These are phyloP conservation scores for Crotalus helleri DNA, from an alignment of 2,113 vertebrate genomes.

Conservation along the genomic window DNA sequence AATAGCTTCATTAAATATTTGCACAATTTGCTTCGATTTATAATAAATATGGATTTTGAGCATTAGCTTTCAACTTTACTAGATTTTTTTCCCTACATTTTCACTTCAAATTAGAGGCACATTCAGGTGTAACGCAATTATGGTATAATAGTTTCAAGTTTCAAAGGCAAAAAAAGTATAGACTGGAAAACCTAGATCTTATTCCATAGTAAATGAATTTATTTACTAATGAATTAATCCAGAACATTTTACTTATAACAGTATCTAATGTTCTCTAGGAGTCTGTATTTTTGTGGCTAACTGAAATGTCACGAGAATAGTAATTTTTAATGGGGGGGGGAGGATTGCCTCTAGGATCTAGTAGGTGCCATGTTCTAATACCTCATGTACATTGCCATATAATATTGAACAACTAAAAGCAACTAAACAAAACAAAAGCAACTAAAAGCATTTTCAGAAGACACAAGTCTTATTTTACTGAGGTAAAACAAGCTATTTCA, in stretches of 20 bases:
- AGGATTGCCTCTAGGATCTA: not conserved
- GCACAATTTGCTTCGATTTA: not conserved
- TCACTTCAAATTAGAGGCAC: not conserved
- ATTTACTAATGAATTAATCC: not conserved
- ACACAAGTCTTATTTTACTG: not conserved
- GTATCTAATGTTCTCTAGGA: not conserved
- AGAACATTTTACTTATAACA: not conserved
- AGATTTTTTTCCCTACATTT: not conserved
- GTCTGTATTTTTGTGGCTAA: not conserved
- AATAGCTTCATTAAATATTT: not conserved
- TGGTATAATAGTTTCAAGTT: not conserved
- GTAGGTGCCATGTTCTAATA: not conserved
- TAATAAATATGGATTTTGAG: not conserved
- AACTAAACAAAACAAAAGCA: not conserved
- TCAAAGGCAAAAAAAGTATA: not conserved
- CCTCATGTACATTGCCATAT: not conserved
- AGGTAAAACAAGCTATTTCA: conserved; percentile 15
- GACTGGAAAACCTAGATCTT: not conserved
- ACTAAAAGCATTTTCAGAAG: not conserved
- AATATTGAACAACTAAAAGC: not conserved
- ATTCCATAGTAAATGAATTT: not conserved
- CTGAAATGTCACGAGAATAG: not conserved
- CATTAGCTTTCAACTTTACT: not conserved
- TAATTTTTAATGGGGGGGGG: not conserved
- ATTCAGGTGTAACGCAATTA: not conserved